These are phyloP conservation scores for Brachionus koreanus DNA, from an alignment of 1,140 invertebrate genomes.

Conservation along the genomic window DNA sequence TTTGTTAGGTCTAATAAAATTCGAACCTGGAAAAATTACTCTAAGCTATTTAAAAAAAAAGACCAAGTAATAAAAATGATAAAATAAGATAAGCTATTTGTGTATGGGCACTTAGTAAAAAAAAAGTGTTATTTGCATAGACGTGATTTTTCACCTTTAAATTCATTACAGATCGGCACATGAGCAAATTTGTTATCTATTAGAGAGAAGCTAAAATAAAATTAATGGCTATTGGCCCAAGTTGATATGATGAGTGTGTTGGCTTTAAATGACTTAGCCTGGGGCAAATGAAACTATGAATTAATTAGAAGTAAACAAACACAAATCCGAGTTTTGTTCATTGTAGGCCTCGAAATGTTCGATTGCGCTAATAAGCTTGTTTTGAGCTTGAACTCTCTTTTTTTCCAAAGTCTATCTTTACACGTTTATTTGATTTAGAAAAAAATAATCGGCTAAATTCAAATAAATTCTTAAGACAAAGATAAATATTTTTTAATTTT, in stretches of 20 bases:
- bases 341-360: background rate
- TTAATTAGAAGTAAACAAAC: constrained; percentile 27
- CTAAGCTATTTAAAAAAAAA: background rate
- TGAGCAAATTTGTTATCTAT: constrained; percentile 18
- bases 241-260: background rate
- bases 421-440: constrained; percentile 18
- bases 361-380: constrained; percentile 16
- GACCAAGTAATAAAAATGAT: background rate
- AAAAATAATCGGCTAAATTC: background rate
- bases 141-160: constrained; percentile 33
- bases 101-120: background rate
- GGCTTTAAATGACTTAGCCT: background rate
- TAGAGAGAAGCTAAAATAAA: background rate
- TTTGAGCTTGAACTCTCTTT: background rate
- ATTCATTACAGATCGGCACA: background rate
- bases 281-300: background rate
- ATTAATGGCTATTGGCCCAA: background rate
- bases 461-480: background rate
- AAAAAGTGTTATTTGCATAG: background rate
- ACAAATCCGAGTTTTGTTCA: background rate
- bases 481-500: background rate
- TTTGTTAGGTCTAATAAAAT: background rate
- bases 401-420: background rate
- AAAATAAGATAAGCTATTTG: background rate
- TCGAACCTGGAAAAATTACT: background rate